Evolutionary conservation across 92 coral and sea anemone species (phyloP), one percentile per base, ranked within the genome.

Genomic region (Phenganax marumi): DNA sequence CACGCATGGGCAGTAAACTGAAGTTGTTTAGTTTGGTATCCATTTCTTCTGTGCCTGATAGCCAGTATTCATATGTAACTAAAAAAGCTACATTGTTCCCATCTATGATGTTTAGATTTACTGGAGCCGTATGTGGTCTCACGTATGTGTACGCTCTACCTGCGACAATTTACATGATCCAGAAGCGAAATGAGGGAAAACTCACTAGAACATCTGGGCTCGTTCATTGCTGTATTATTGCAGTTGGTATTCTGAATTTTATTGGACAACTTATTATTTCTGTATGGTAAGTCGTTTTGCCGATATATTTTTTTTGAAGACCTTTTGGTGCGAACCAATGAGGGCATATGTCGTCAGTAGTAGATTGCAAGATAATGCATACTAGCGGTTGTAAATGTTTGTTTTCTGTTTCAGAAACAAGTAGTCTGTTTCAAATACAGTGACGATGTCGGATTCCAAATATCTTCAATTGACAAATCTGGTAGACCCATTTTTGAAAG

Each of bases 121-220:
- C 93, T 0, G 99, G 99, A 26, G 91, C 99, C 50, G 51, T 92
- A 49, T 90, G 97, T 77, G 99, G 99, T 14, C 81, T 96, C 25
- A 93, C 97, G 48, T 96, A 96, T 88, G 93, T 89, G 83, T 96
- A 87, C 84, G 88, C 99, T 0, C 74, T 96, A 26, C 99, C 99
- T 12, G 91, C 97, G 60, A 56, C 91, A 47, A 89, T 96, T 56
- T 88, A 92, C 77, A 89, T 96, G 90, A 62, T 87, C 47, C 85
- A 86, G 55, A 91, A 75, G 58, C 88, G 69, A 61, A 83, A 61
- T 18, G 70, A 76, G n/a, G 86, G 87, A 13, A 54, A 82, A 21
- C 88, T 96, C 0, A 83, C 90, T 0, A 82, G 87, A 90, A 62
- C 77, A 53, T 84, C 91, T 9, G 85, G 81, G 14, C 61, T 89